These are phyloP conservation scores for Nesogale talazaci DNA, from an alignment of 2,113 vertebrate species.

Conservation along the genomic window DNA sequence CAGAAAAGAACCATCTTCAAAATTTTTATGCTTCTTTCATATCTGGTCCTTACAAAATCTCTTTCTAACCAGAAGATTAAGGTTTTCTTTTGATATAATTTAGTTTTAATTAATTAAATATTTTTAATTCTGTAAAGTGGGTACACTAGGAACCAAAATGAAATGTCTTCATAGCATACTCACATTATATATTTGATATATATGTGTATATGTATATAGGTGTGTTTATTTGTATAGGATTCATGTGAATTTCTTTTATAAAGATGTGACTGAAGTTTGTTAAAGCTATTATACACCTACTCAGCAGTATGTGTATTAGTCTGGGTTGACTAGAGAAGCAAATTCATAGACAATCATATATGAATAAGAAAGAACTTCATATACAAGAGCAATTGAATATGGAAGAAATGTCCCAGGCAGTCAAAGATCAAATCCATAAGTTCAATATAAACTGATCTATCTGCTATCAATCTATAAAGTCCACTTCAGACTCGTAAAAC, in stretches of 20 bases:
- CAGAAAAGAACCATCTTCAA: not conserved
- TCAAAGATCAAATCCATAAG: no score
- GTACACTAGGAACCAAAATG: not conserved
- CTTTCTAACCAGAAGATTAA: not conserved
- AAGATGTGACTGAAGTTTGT: constrained; percentile 2
- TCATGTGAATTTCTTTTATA: constrained; percentile 58
- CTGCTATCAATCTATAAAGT: no score
- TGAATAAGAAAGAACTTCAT: no score
- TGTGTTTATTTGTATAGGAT: not conserved
- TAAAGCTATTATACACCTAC: constrained; percentile 39
- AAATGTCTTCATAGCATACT: not conserved
- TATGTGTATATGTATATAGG: not conserved
- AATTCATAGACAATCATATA: no score
- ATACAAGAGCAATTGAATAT: no score
- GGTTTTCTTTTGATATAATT: not conserved
- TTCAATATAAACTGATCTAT: no score
- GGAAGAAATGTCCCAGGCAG: no score
- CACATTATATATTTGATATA: not conserved
- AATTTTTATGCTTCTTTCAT: not conserved
- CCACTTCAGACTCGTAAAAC: no score
- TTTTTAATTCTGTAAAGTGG: constrained; percentile 65
- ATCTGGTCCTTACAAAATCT: not conserved
- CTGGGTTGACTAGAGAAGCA: no score
- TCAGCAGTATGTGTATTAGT: not conserved
- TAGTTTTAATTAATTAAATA: constrained; percentile 28